These are phyloP conservation scores for Oscheius sp. DNA, from an alignment of 2,888 invertebrate species.

Conservation along the genomic window DNA sequence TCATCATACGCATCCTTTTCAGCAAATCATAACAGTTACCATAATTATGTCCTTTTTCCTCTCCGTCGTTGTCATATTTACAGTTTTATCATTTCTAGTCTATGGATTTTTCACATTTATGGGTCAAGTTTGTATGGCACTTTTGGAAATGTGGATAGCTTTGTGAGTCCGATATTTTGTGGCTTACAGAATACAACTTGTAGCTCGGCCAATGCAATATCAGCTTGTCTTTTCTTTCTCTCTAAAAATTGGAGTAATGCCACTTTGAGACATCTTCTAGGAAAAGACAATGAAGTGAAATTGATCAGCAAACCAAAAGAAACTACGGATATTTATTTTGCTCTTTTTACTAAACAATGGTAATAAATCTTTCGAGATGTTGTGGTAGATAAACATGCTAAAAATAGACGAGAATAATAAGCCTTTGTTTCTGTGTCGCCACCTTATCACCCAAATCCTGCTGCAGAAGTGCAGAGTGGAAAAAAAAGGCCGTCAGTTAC, in stretches of 20 bases:
- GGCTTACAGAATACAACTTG: background rate
- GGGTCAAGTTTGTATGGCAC: background rate
- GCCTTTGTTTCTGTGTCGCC: no score
- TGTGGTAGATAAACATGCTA: no score
- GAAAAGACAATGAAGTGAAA: background rate
- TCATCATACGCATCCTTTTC: background rate
- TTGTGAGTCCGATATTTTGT: background rate
- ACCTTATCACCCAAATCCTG: no score
- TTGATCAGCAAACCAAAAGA: background rate
- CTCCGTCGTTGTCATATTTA: background rate
- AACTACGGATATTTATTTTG: slow-evolving; percentile 4
- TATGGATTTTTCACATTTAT: slow-evolving; percentile 11
- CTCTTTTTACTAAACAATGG: slow-evolving; percentile 18
- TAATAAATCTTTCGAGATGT: no score
- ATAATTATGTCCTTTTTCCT: slow-evolving; percentile 3
- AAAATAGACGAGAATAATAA: no score
- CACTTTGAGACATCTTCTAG: background rate
- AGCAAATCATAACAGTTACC: slow-evolving; percentile 1
- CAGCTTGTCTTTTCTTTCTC: background rate
- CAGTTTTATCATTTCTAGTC: slow-evolving; percentile 5
- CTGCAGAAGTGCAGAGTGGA: no score
- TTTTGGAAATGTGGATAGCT: slow-evolving; percentile 16
- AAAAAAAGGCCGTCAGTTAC: no score
- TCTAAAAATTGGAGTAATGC: slow-evolving; percentile 8
- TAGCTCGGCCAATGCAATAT: slow-evolving; percentile 10